Percentiles rank a stretch among this genome's conserved stretches.
Conservation (phyloP, 2,797 vertebrate species). For the Thalassophryne amazonica region DNA sequence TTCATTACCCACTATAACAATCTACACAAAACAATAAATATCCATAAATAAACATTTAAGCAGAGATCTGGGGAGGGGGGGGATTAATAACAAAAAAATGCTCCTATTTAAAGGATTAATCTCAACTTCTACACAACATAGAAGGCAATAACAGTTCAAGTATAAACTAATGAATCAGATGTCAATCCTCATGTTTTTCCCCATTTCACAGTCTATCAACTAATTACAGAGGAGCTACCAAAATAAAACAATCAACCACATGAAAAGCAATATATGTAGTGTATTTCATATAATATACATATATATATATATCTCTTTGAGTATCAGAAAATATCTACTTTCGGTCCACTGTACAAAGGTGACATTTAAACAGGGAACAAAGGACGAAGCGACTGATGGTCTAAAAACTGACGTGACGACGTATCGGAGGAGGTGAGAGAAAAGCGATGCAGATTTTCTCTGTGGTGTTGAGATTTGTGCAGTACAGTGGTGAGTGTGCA, state of each 20-base stretch:
- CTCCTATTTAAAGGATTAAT: slow-evolving; percentile 69
- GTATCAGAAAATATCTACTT: slow-evolving; percentile 84
- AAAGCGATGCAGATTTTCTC: slow-evolving; percentile 58
- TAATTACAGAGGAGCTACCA: slow-evolving; percentile 70
- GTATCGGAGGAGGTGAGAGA: slow-evolving; percentile 63
- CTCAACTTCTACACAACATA: slow-evolving; percentile 60
- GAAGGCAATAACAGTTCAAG: slow-evolving; percentile 73
- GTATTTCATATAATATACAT: slow-evolving; percentile 49
- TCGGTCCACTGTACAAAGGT: slow-evolving; percentile 81
- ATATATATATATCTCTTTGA: slow-evolving; percentile 70
- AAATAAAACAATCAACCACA: slow-evolving; percentile 63
- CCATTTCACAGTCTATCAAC: slow-evolving; percentile 73
- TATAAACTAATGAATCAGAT: slow-evolving; percentile 66
- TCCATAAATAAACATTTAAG: slow-evolving; percentile 73
- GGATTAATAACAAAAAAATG: slow-evolving; percentile 38
- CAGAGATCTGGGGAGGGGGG: slow-evolving; percentile 31
- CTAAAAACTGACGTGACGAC: slow-evolving; percentile 55
- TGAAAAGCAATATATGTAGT: slow-evolving; percentile 67
- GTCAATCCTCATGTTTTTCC: slow-evolving; percentile 54
- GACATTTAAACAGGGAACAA: slow-evolving; percentile 64
- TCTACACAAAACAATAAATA: slow-evolving; percentile 67
- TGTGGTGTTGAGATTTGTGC: slow-evolving; percentile 64
- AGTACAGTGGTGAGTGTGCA: slow-evolving; percentile 73
- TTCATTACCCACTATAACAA: slow-evolving; percentile 24
- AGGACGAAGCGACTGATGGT: slow-evolving; percentile 50